phyloP scores from a whole-genome alignment of 2,113 vertebrate genomes.

The Mobula birostris region DNA sequence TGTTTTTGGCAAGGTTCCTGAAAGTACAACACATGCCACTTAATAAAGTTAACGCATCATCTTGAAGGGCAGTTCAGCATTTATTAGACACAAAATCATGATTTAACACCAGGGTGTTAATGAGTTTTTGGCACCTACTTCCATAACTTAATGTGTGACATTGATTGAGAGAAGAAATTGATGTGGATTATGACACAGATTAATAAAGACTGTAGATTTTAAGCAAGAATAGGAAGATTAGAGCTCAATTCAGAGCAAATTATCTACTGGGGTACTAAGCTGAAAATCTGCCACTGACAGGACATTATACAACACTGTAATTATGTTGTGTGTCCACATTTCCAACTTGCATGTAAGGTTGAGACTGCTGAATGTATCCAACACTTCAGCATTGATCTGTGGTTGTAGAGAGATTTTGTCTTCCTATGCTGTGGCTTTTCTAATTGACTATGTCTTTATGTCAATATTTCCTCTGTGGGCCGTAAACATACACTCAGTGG shows the following conservation, averaged over 20 bases:
- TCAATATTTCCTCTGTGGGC: background rate
- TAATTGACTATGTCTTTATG: background rate
- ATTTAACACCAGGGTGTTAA: slow-evolving; percentile 33
- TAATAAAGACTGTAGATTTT: slow-evolving; percentile 33
- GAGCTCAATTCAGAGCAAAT: slow-evolving; percentile 16
- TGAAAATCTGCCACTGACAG: background rate
- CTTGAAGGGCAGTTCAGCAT: slow-evolving; percentile 23
- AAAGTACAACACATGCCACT: slow-evolving; percentile 18
- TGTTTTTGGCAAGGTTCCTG: slow-evolving; percentile 23
- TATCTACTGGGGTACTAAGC: background rate
- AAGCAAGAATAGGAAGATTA: background rate
- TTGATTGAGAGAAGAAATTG: slow-evolving; percentile 31
- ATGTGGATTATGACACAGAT: slow-evolving; percentile 26
- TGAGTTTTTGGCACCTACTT: slow-evolving; percentile 32
- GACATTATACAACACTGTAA: background rate
- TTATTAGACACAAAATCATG: slow-evolving; percentile 35
- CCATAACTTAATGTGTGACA: slow-evolving; percentile 33
- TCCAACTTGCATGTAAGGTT: background rate
- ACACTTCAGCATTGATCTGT: background rate
- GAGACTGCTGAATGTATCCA: background rate
- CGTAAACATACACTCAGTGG: background rate
- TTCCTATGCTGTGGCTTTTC: background rate
- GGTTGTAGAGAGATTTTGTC: background rate
- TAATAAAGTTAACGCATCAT: slow-evolving; percentile 24
- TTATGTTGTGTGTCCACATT: background rate